Evolutionary conservation across 2,113 vertebrate species (phyloP), one percentile per base, ranked within the genome.

Genomic region (Poeciliopsis turrubarensis): DNA sequence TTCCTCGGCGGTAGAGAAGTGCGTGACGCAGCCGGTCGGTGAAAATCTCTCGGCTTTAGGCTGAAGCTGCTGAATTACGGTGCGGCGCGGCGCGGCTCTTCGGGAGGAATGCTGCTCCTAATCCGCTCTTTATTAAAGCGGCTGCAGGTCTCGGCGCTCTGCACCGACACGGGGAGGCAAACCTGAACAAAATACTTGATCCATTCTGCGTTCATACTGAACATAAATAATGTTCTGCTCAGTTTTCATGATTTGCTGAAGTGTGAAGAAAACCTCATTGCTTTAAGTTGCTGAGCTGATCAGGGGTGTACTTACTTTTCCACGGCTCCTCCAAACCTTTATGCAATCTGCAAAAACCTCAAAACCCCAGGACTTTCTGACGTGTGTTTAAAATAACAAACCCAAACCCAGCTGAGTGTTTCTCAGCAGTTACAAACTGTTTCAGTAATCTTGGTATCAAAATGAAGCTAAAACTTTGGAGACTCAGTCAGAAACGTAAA

Each of bases 111-210:
- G 85, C 79, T 70, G 79, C 70, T 79, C 86, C 87, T 91, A 93
- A 93, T 92, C 91, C 91, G 74, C 73, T 85, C 88, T 92, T 93
- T 93, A 93, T 92, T 91, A 92, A 92, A 92, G 87, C 78, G 81
- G 83, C 89, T 76, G 72, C 87, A 86, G 89, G 82, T 84, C 86
- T 89, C 86, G 70, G 75, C 81, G 80, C 84, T 87, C 76, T 85
- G 82, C 83, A 79, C 75, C 80, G 83, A 76, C 77, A 75, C 85
- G 87, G 78, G 31, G 67, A 75, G 79, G 71, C 29, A 86, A 83
- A 89, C 85, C 77, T 65, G 19, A 2, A 81, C 77, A 74, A 79
- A 84, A 79, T 76, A 73, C 37, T 78, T 76, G 79, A 60, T 80
- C 73, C 78, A 26, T 27, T 64, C 47, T 57, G 72, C 73, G 83